Base-by-base conservation (phyloP, 2,888 invertebrate genomes). In the Anthophora plumipes region DNA sequence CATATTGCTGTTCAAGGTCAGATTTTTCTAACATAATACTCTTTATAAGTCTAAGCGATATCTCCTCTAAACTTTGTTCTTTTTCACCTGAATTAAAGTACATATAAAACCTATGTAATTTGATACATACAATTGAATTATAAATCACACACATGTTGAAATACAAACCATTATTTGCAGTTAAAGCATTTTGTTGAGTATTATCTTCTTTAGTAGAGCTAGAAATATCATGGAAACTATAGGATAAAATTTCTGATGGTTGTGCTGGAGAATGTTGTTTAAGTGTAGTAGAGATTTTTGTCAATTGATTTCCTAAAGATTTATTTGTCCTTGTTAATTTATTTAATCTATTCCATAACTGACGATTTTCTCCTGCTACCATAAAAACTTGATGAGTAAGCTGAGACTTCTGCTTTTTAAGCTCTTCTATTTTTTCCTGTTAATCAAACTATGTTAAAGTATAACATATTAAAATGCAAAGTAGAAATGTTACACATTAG, bases 321-420 rank as follows among this genome's bases (percentile, higher is more conserved):
- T 94, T 94, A 85, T 95, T 95, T 22, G 95, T 95, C 90, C 95
- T 95, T 7, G 96, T 95, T 69, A 96, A 93, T 91, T 94, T 94
- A 0, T 95, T 96, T 72, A 97, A 94, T 89, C 96, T 95, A 74
- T 95, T 95, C 97, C 97, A 97, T 55, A 97, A 93, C 84, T 96
- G 96, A 89, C 96, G 96, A 92, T 97, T 97, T 92, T 97, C 97
- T 88, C 95, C 95, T 4, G 97, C 96, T 12, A 97, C 97, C 96
- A 97, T 97, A 88, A 95, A 95, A 43, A 97, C 95, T 90, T 97
- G 97, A 91, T 97, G 96, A 87, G 96, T 95, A 0, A 97, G 93
- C 90, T 97, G 97, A 0, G 95, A 95, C 90, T 97, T 97, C 91
- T 97, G 97, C 88, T 96, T 96, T 17, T 94, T 95, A 73, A 97